These are phyloP conservation scores for Agriopis aurantiaria DNA, from an alignment of 2,888 invertebrate species.

Conservation along the genomic window DNA sequence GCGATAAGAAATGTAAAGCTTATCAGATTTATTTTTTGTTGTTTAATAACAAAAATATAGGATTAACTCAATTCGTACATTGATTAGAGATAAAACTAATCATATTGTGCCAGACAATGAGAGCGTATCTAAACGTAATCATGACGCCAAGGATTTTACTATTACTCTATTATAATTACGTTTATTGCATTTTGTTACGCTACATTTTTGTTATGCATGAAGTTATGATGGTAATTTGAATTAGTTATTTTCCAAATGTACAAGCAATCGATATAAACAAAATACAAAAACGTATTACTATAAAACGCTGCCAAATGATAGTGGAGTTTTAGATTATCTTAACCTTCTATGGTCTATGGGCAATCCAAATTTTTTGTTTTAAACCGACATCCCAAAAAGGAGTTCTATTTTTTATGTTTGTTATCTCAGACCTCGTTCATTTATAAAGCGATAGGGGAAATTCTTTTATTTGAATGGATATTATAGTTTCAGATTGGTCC, in stretches of 20 bases:
- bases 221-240: background rate
- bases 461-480: no score
- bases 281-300: no score
- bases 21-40: background rate
- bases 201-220: slow-evolving; percentile 25
- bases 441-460: no score
- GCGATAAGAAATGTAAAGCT: background rate
- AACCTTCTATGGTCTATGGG: no score
- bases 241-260: background rate
- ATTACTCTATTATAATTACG: slow-evolving; percentile 31
- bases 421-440: no score
- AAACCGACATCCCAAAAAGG: no score
- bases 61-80: background rate
- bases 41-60: background rate
- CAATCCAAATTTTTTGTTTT: no score
- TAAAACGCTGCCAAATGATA: no score
- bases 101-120: slow-evolving; percentile 29
- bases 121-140: slow-evolving; percentile 36
- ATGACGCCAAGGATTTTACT: slow-evolving; percentile 26
- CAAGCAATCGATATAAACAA: no score
- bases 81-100: background rate
- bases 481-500: no score
- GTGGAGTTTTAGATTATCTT: no score
- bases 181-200: slow-evolving; percentile 27
- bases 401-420: no score